Percentiles rank a stretch among this genome's conserved stretches.
These are phyloP conservation scores for Melanotaenia maccullochi DNA, from an alignment of 2,797 vertebrate species.

Conservation along the genomic window DNA sequence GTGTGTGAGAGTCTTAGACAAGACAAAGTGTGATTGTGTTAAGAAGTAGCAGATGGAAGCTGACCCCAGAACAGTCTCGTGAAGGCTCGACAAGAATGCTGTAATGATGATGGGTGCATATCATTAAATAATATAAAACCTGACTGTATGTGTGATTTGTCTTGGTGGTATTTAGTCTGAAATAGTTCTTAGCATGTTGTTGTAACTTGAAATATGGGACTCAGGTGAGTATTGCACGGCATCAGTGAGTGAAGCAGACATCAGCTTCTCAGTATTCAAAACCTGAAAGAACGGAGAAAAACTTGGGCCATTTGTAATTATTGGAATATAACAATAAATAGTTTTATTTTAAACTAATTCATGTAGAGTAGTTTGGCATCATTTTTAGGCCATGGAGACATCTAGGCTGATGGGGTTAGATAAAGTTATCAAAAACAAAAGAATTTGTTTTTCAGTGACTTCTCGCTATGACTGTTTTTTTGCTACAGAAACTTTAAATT, in stretches of 20 bases:
- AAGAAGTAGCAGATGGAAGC: constrained; percentile 21
- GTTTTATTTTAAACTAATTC: no score
- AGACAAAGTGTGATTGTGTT: constrained; percentile 18
- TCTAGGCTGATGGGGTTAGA: background rate
- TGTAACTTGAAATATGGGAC: background rate
- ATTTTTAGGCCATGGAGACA: background rate
- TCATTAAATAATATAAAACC: constrained; percentile 45
- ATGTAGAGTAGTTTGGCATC: background rate
- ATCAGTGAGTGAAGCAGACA: background rate
- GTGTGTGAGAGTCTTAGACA: background rate
- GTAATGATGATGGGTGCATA: constrained; percentile 39
- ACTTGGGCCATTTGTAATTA: no score
- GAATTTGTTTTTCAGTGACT: no score
- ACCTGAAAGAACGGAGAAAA: no score
- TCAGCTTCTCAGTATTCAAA: background rate
- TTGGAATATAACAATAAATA: background rate
- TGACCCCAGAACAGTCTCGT: constrained; percentile 31
- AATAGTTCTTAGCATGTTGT: background rate
- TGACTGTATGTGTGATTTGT: constrained; percentile 6
- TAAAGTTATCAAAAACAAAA: background rate
- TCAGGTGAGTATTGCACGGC: background rate
- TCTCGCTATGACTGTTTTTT: no score
- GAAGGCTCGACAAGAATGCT: constrained; percentile 31
- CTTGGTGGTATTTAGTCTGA: background rate
- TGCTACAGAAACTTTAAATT: no score